Conservation (phyloP, 1,140 invertebrate species). For the Drosophila funebris region DNA sequence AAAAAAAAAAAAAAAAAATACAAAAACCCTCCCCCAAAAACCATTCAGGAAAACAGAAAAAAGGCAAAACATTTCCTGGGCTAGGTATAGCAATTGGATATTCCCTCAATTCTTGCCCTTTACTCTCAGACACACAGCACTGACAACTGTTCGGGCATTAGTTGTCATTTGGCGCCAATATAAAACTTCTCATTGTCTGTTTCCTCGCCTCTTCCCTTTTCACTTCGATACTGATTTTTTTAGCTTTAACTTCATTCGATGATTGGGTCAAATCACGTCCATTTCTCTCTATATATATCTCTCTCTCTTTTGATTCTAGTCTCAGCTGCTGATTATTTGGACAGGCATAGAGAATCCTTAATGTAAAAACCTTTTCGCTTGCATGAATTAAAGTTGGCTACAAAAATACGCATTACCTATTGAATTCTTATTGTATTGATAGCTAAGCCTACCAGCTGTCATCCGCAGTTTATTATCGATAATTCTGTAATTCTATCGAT, state of each 20-base stretch:
- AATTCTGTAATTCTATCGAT: too few species aligned
- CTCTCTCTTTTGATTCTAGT: not conserved
- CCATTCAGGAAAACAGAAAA: not conserved
- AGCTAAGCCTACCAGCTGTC: too few species aligned
- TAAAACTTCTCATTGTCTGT: not conserved
- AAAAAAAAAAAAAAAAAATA: too few species aligned
- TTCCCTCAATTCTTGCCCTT: not conserved
- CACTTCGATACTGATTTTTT: slow-evolving; percentile 9
- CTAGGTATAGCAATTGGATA: slow-evolving; percentile 11
- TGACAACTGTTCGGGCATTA: slow-evolving; percentile 50
- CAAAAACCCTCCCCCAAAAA: slow-evolving; percentile 5
- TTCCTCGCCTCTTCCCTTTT: not conserved
- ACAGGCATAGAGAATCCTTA: slow-evolving; percentile 30
- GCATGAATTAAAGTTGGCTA: not conserved
- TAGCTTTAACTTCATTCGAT: slow-evolving; percentile 38
- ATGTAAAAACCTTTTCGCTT: slow-evolving; percentile 21
- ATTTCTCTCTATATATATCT: not conserved
- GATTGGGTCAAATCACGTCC: slow-evolving; percentile 33
- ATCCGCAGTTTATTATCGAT: too few species aligned
- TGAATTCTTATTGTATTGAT: too few species aligned
- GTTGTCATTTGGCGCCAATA: slow-evolving; percentile 53
- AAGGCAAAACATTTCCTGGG: not conserved
- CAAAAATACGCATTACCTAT: too few species aligned
- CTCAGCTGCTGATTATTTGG: slow-evolving; percentile 29
- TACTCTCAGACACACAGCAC: not conserved